A percentile compares a stretch with the other conserved stretches of the same genome.
phyloP scores from a whole-genome alignment of 2,797 vertebrate species.

The Chelon labrosus region DNA sequence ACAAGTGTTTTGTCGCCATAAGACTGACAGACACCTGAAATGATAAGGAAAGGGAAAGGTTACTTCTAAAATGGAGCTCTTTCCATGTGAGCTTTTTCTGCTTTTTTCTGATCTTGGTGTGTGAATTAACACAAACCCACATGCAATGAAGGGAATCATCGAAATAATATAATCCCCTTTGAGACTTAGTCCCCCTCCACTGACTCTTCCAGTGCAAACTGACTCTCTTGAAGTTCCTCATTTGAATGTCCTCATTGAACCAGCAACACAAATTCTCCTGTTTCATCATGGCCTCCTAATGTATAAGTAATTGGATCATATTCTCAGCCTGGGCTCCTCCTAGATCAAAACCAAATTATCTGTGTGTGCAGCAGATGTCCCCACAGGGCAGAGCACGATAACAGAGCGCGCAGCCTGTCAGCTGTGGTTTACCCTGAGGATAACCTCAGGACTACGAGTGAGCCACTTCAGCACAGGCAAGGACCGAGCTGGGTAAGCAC shows the following conservation, averaged over 20 bases:
- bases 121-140: slow-evolving; percentile 58
- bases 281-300: slow-evolving; percentile 72
- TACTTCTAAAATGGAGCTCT: slow-evolving; percentile 16
- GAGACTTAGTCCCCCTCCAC: slow-evolving; percentile 49
- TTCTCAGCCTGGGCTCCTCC: slow-evolving; percentile 66
- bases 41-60: neutral
- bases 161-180: slow-evolving; percentile 58
- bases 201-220: slow-evolving; percentile 36
- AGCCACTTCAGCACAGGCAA: slow-evolving; percentile 44
- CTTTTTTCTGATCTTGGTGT: slow-evolving; percentile 23
- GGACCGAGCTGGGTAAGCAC: slow-evolving; percentile 19
- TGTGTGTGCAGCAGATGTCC: slow-evolving; percentile 65
- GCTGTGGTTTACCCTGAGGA: slow-evolving; percentile 52
- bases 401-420: slow-evolving; percentile 55
- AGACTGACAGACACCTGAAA: neutral
- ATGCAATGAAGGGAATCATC: slow-evolving; percentile 53
- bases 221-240: slow-evolving; percentile 63
- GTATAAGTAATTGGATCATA: slow-evolving; percentile 79
- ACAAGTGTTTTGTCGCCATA: neutral
- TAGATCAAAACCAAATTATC: slow-evolving; percentile 75
- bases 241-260: slow-evolving; percentile 56
- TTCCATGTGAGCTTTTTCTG: slow-evolving; percentile 5
- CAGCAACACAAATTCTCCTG: slow-evolving; percentile 57
- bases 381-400: slow-evolving; percentile 60
- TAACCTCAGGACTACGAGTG: slow-evolving; percentile 51